Base-by-base conservation (phyloP, 2,113 vertebrate genomes). In the Neotragus pygmaeus region DNA sequence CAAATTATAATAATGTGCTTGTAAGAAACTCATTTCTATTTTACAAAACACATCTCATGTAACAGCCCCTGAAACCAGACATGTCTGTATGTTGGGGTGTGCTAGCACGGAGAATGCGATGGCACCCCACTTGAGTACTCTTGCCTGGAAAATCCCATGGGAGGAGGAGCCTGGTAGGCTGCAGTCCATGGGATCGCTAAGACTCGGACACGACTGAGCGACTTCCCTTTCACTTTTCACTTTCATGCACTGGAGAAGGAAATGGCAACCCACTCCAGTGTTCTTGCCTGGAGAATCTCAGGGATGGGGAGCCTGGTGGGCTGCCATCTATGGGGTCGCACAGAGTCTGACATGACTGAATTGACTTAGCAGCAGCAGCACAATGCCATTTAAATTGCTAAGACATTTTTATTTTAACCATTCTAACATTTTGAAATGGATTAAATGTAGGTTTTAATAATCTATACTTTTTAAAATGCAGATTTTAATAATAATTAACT, bases 81-180 rank as follows among this genome's bases (percentile, higher is more conserved):
- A 6, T 36, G 2, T 7, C 16, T 51, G 2, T 62, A 70, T 23
- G 53, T 82, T 43, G 33, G 7, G 1, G 17, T 39, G 11, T 75
- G 1, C 3, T 33, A 64, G 2, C 28, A 28, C 0, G 2, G 57
- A 58, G 10, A 58, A 27, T 10, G 57, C 0, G 0, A 60, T 30
- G 58, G 58, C 58, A 60, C 58, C 27, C 27, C 13, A 60, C 12
- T 60, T 25, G 10, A 60, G 27, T 60, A 13, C 6, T 60, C 6
- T 60, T 60, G 58, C 58, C 27, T 60, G 27, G 58, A 30, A 14
- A 60, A 60, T 60, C 2, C 58, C 58, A 30, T 14, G 58, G 5
- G 30, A 0, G 1, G 58, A 60, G 58, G 27, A 30, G 0, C 27
- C 58, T 14, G 58, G 58, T 14, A 3, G 58, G 5, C 12, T 60